A percentile compares a stretch with the other conserved stretches of the same genome.
Conservation (phyloP, 1,140 invertebrate species). For the Papilio xuthus region DNA sequence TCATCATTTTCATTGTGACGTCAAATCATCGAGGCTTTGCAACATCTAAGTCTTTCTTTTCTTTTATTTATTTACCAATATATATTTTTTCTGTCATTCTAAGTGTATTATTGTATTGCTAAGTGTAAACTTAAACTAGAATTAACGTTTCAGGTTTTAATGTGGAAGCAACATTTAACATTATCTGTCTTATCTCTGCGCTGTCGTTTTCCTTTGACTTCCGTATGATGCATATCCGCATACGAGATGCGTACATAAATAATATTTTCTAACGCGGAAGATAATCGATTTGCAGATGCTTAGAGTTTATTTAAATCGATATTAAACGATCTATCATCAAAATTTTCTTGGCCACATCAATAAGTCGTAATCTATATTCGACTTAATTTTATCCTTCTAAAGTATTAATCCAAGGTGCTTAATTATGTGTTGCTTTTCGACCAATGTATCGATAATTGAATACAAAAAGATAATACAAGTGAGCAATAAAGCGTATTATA, state of each 20-base stretch:
- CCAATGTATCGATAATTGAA: too few relatives aligned
- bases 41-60: too few relatives aligned
- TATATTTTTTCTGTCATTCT: too few relatives aligned
- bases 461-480: too few relatives aligned
- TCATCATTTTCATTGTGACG: too few relatives aligned
- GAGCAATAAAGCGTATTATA: too few relatives aligned
- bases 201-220: background rate
- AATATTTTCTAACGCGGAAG: background rate
- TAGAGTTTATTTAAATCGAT: background rate
- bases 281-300: background rate
- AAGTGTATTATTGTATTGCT: too few relatives aligned
- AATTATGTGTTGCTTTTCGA: too few relatives aligned
- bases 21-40: too few relatives aligned
- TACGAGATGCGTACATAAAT: background rate
- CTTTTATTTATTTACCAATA: too few relatives aligned
- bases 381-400: background rate
- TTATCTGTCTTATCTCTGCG: slow-evolving; percentile 11
- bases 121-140: too few relatives aligned
- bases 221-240: background rate
- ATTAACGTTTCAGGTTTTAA: background rate
- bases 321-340: background rate
- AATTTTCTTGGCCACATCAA: background rate
- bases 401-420: background rate
- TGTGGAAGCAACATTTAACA: background rate
- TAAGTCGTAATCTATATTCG: background rate